Evolutionary conservation across 2,888 invertebrate species (phyloP).

Genomic region (Scaptomyza flava): DNA sequence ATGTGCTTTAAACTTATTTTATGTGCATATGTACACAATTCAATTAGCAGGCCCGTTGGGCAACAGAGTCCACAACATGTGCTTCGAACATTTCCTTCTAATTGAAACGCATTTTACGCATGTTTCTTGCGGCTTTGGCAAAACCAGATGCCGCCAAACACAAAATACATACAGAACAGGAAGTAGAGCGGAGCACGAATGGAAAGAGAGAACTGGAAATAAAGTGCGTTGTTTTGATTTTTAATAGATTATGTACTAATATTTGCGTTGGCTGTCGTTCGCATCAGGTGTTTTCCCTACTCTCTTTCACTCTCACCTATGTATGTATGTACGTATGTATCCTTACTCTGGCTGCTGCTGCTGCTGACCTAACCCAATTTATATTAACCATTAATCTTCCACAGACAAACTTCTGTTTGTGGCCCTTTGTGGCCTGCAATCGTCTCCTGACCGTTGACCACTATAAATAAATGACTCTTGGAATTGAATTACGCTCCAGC

Average conservation of each 20-base stretch:
- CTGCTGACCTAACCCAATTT: conserved; percentile 76
- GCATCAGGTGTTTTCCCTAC: conserved; percentile 57
- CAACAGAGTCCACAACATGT: conserved; percentile 40
- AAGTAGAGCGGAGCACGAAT: conserved; percentile 13
- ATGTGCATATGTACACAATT: conserved; percentile 49
- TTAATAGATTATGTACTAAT: conserved; percentile 2
- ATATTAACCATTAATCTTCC: conserved; percentile 61
- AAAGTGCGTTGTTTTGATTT: conserved; percentile 9
- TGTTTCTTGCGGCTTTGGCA: conserved; percentile 33
- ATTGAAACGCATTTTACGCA: conserved; percentile 75
- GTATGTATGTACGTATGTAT: not conserved
- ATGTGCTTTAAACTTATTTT: too few species aligned
- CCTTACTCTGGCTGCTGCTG: conserved; percentile 15
- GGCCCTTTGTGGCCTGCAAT: conserved; percentile 4
- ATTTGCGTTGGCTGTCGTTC: not conserved
- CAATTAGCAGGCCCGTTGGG: conserved; percentile 57
- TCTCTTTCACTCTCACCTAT: conserved; percentile 1
- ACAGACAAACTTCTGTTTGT: conserved; percentile 31
- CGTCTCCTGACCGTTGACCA: conserved; percentile 9
- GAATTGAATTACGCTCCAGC: conserved; percentile 75
- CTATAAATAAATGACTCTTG: conserved; percentile 76
- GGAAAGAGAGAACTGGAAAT: not conserved
- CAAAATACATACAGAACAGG: conserved; percentile 31
- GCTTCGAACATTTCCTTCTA: conserved; percentile 72
- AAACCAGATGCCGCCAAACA: conserved; percentile 66